Evolutionary conservation across 2,888 invertebrate species (phyloP).

Genomic region (Ophion ventricosus): DNA sequence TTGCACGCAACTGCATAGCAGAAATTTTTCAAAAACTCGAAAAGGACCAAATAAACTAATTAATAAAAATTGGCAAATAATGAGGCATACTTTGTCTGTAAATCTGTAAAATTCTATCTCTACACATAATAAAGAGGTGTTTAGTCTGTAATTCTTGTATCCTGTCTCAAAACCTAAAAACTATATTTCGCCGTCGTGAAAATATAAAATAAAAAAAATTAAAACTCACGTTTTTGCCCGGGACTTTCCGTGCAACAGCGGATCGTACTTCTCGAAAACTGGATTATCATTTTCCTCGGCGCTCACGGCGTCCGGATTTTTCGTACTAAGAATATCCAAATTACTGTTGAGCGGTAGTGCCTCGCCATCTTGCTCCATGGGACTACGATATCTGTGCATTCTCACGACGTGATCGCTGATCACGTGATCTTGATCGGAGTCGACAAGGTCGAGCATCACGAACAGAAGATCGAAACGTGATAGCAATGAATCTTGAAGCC

Average conservation of each 20-base stretch:
- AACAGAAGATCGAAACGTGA: constrained; percentile 99
- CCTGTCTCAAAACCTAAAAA: too few species aligned
- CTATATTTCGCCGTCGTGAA: neutral
- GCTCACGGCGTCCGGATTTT: constrained; percentile 89
- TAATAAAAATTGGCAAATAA: too few species aligned
- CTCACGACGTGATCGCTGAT: constrained; percentile 98
- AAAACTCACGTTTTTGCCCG: constrained; percentile 86
- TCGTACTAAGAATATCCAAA: constrained; percentile 94
- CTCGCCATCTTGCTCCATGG: constrained; percentile 97
- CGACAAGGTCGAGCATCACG: constrained; percentile 97
- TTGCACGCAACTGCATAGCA: too few species aligned
- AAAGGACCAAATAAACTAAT: too few species aligned
- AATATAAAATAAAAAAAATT: neutral
- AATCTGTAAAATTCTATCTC: too few species aligned
- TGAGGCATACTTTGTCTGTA: too few species aligned
- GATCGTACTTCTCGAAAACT: constrained; percentile 96
- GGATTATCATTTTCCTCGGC: constrained; percentile 87
- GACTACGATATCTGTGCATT: constrained; percentile 97
- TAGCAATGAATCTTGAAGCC: constrained; percentile 97
- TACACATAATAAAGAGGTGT: too few species aligned
- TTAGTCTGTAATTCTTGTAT: too few species aligned
- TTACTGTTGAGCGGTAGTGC: constrained; percentile 92
- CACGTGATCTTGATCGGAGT: constrained; percentile 94
- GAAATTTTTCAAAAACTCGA: too few species aligned
- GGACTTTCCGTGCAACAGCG: constrained; percentile 92